phyloP scores from a whole-genome alignment of 1,140 invertebrate genomes.

The Eciton burchellii region DNA sequence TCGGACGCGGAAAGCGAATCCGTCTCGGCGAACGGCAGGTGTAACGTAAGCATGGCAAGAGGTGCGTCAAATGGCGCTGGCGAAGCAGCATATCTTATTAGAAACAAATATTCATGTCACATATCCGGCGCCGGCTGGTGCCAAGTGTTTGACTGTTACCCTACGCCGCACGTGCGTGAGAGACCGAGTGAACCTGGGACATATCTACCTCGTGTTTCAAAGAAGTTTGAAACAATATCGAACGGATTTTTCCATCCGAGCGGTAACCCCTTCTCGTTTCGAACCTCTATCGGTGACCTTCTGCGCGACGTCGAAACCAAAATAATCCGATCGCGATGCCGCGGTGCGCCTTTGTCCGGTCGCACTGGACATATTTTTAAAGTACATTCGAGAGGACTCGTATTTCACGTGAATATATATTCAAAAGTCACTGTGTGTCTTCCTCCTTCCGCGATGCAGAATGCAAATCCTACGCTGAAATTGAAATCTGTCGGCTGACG shows the following conservation, averaged over 20 bases:
- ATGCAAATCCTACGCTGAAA: not conserved
- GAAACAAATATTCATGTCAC: slow-evolving; percentile 86
- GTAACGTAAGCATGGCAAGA: slow-evolving; percentile 56
- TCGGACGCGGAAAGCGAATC: slow-evolving; percentile 8
- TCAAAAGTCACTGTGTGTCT: not conserved
- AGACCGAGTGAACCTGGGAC: slow-evolving; percentile 63
- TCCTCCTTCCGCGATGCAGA: not conserved
- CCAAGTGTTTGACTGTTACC: slow-evolving; percentile 85
- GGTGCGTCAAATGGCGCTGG: slow-evolving; percentile 79
- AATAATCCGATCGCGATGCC: slow-evolving; percentile 45
- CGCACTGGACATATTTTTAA: slow-evolving; percentile 43
- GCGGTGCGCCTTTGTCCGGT: slow-evolving; percentile 26
- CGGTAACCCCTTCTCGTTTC: slow-evolving; percentile 3
- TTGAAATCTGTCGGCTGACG: not conserved
- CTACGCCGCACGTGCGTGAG: slow-evolving; percentile 77
- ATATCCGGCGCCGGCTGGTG: slow-evolving; percentile 85
- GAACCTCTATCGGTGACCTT: not conserved
- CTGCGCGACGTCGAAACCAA: slow-evolving; percentile 32
- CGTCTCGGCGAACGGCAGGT: slow-evolving; percentile 38
- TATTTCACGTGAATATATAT: slow-evolving; percentile 51
- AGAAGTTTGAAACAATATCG: slow-evolving; percentile 80
- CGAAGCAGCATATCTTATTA: slow-evolving; percentile 85
- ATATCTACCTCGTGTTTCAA: slow-evolving; percentile 70
- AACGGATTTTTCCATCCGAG: slow-evolving; percentile 74
- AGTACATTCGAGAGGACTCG: slow-evolving; percentile 19